Conservation (phyloP, 2,888 invertebrate genomes). For the Nezara viridula region DNA sequence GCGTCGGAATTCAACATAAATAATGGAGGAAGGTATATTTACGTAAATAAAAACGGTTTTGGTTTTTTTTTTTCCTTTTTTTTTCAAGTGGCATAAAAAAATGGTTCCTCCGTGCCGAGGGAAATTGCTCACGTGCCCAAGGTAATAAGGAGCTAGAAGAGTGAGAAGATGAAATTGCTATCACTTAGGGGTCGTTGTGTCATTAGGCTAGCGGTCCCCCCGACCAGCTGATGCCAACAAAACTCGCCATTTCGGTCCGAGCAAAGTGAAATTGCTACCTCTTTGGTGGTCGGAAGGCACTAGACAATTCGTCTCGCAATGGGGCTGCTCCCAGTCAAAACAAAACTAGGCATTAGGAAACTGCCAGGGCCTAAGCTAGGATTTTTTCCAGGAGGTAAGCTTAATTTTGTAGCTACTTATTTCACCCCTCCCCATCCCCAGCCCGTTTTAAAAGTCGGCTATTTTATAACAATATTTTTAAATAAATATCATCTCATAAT, state of each 20-base stretch:
- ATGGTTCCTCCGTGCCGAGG: not conserved
- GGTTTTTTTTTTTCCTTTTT: not conserved
- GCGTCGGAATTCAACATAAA: not conserved
- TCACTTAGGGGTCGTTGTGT: slow-evolving; percentile 11
- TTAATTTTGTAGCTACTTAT: too few species aligned
- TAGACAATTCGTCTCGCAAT: not conserved
- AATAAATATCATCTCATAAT: too few species aligned
- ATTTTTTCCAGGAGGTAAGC: too few species aligned
- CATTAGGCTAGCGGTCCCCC: not conserved
- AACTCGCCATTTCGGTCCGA: not conserved
- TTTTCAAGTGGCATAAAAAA: not conserved
- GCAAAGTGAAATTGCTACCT: not conserved
- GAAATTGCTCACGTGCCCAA: slow-evolving; percentile 28
- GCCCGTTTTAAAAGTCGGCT: too few species aligned
- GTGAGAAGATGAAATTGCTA: slow-evolving; percentile 20
- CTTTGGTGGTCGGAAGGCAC: not conserved
- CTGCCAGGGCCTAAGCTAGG: too few species aligned
- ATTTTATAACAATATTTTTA: too few species aligned
- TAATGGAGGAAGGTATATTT: not conserved
- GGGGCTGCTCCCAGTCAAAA: not conserved
- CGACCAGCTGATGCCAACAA: not conserved
- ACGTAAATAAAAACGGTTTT: not conserved
- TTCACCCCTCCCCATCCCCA: too few species aligned
- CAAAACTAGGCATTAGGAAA: not conserved
- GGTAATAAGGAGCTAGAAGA: slow-evolving; percentile 15